Conservation (phyloP, 2,888 invertebrate genomes). For the Cephus nigrinus region DNA sequence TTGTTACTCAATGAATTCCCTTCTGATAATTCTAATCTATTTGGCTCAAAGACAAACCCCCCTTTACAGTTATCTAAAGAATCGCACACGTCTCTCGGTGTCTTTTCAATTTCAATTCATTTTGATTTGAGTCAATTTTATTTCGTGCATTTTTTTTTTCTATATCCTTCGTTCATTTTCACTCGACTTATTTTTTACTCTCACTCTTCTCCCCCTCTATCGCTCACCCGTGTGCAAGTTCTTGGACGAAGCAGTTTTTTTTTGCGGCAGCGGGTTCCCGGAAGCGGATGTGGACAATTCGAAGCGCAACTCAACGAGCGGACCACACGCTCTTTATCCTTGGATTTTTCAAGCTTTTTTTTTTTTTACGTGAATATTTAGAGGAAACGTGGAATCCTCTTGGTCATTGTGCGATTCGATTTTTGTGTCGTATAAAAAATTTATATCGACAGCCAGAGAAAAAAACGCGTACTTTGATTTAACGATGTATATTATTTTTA, state of each 20-base stretch:
- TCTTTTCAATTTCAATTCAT: not conserved
- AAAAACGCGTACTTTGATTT: too few relatives aligned
- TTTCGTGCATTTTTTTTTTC: not conserved
- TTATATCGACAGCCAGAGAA: too few relatives aligned
- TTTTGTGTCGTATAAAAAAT: too few relatives aligned
- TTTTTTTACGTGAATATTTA: constrained; percentile 25
- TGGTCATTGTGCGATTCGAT: too few relatives aligned
- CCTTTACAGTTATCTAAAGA: not conserved
- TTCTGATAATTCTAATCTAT: constrained; percentile 17
- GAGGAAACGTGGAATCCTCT: constrained; percentile 17
- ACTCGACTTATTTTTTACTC: not conserved
- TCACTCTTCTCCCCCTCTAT: not conserved
- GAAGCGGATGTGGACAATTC: constrained; percentile 47
- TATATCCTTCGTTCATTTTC: not conserved
- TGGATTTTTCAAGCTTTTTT: constrained; percentile 3
- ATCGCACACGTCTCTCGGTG: not conserved
- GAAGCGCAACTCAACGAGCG: constrained; percentile 42
- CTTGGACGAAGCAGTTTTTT: constrained; percentile 7
- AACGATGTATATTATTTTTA: too few relatives aligned
- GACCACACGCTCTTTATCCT: constrained; percentile 15
- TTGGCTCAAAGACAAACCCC: too few relatives aligned
- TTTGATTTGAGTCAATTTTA: not conserved
- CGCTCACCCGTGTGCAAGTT: constrained; percentile 7
- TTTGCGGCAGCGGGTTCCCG: constrained; percentile 25
- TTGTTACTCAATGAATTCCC: not conserved